Percentiles rank a stretch among this genome's conserved stretches.
Conservation (phyloP, 1,140 invertebrate species). For the Trichonephila clavipes region DNA sequence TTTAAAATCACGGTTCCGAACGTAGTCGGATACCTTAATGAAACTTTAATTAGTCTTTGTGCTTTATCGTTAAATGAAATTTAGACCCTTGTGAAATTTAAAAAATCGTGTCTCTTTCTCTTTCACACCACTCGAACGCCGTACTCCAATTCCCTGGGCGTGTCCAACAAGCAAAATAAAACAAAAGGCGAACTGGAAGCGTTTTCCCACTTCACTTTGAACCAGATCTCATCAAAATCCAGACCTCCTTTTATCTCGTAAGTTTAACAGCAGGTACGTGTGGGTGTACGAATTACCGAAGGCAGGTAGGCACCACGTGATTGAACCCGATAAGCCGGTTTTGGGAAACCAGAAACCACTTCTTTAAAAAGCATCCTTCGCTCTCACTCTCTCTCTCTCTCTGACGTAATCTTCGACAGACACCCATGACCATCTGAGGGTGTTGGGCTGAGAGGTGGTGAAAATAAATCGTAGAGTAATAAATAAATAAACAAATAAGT, state of each 20-base stretch:
- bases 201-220: slow-evolving; percentile 22
- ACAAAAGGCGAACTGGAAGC: not conserved
- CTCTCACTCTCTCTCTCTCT: too few relatives aligned
- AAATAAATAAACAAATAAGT: slow-evolving; percentile 2
- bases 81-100: too few relatives aligned
- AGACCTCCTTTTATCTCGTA: slow-evolving; percentile 32
- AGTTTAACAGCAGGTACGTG: slow-evolving; percentile 5
- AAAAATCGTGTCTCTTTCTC: not conserved
- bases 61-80: too few relatives aligned
- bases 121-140: not conserved
- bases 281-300: slow-evolving; percentile 30
- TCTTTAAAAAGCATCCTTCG: slow-evolving; percentile 30
- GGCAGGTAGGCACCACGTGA: slow-evolving; percentile 45
- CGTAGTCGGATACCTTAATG: too few relatives aligned
- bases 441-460: not conserved
- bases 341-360: slow-evolving; percentile 3
- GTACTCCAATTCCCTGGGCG: not conserved
- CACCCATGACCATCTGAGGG: slow-evolving; percentile 50
- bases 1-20: too few relatives aligned
- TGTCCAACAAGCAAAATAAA: not conserved
- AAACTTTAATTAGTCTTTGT: too few relatives aligned
- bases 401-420: not conserved
- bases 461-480: not conserved
- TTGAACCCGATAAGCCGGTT: slow-evolving; percentile 53
- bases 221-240: slow-evolving; percentile 47